Base-by-base conservation (phyloP, 2,113 vertebrate genomes). In the Typhlomys cinereus region DNA sequence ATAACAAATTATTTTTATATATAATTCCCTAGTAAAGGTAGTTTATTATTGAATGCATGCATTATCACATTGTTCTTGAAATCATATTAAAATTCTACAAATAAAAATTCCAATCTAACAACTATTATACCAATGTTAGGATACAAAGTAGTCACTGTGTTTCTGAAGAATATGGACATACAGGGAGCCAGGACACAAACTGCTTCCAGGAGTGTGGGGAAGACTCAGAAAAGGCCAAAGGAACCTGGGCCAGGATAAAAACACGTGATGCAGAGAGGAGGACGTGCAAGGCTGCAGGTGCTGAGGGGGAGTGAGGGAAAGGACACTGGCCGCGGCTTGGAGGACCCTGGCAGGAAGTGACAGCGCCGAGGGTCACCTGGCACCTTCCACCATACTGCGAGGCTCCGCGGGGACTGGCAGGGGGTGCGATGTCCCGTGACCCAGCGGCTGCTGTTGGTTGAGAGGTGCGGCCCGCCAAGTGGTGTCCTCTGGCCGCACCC, bases 31-130 rank as follows among this genome's bases (percentile, higher is more conserved):
- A 7, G 64, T 90, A 93, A 79, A 34, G 25, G 62, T 74, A 83
- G 41, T 73, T 85, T 89, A 78, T 85, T 89, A 78, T 86, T 95
- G 61, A 74, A 81, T 85, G 34, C 9, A 78, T 85, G 23, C 20
- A 31, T 74, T 86, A 69, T 88, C 39, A 85, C 23, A 61, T 41
- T 64, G 87, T 8, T 86, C 50, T 94, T 90, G 27, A 95, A 93
- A 90, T 62, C 61, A 92, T 64, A 85, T 54, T 80, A 70, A 62
- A 76, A 87, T 78, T 31, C 69, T 11, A 62, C 46, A 92, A 79
- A 54, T 61, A 76, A 85, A 96, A 92, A 57, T 41, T 31, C 18
- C 41, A 79, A 95, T 73, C 62, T 31, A 46, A 69, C 57, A 94
- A 52, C 62, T 78, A 57, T 85, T 70, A n/a, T n/a, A 57, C 57